Base-by-base conservation (phyloP, 1,140 invertebrate species). In the Sesamia nonagrioides region DNA sequence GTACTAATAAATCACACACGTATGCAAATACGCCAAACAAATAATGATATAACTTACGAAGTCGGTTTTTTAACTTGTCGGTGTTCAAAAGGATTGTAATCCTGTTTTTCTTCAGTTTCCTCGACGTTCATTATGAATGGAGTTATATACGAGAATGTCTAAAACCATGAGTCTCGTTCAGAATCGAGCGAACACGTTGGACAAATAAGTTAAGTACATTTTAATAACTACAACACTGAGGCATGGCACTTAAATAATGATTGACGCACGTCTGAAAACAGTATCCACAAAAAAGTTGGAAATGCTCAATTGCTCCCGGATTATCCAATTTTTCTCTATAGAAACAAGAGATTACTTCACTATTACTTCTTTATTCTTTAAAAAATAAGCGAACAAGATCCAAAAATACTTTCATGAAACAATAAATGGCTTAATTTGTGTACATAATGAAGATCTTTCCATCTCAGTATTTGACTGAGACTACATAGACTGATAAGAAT, bases 41-140 rank as follows among this genome's bases (percentile, higher is more conserved):
- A 72, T 37, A 60, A 15, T 27, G 17, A 74, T 35, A 73, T 56
- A 66, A 96, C 96, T 96, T 94, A 97, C 96, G 96, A 96, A 81
- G 96, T 96, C n/a, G 96, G 94, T 84, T 97, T 95, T 82, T 96
- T 96, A 17, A 97, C 95, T 80, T 96, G 90, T 63, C 97, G 94
- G 86, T 97, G 95, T 61, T 97, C 96, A 81, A 97, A 97, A 0
- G 97, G 97, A 88, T 96, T 89, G 84, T 97, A 97, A 2, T 96
- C 95, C 81, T 95, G 33, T 35, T 75, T 63, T 0, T 18, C 82
- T 13, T 88, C 84, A 69, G 21, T 71, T 52, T 75, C 75, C 45
- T 80, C 63, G 15, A 42, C 80, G 35, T 73, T 82, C 82, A 85
- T 82, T 58, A 13, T 76, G 27, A 37, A 8, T 40, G 2, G 13